Evolutionary conservation across 2,113 vertebrate genomes (phyloP), one percentile per base, ranked within the genome.

Genomic region (Chaetura pelagica): DNA sequence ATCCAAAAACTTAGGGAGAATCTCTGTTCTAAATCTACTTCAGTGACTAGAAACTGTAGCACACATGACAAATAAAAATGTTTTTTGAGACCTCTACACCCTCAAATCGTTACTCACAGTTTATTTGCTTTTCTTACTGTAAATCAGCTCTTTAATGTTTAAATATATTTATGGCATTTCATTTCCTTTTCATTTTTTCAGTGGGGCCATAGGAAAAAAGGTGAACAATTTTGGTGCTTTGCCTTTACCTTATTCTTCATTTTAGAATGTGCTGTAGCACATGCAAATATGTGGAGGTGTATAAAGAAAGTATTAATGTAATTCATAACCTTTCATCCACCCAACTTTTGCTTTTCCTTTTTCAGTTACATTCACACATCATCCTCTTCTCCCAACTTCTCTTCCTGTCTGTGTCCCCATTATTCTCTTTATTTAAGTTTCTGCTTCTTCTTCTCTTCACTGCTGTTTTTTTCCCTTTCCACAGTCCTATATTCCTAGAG

Each of bases 1-100:
- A 48, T 9, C 46, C 46, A 10, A 48, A 48, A 48, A 21, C 46
- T 21, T 75, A 59, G 76, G 61, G 29, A 64, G 87, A 72, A 59
- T 91, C 51, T 89, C 58, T 92, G 74, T 94, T 96, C 91, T 95
- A 86, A 88, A 84, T 84, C 94, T 94, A 74, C 87, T 62, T 96
- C 81, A 64, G 83, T 92, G 91, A 96, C 94, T 83, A 95, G 94
- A 92, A 92, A 95, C 40, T 51, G 10, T 69, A 89, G 87, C 68
- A 82, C 54, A 83, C 59, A 49, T 29, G 76, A 93, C 58, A 87
- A 75, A 78, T 59, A 93, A 82, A 92, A 90, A 69, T 40, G 11
- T 69, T 79, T 93, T 94, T 15, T 58, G 87, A 91, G 80, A 86
- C 73, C 79, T 80, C 58, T 76, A 14, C 42, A 86, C 40, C 69